Base-by-base conservation (phyloP, 1,140 invertebrate genomes). In the Condylostylus longicornis region DNA sequence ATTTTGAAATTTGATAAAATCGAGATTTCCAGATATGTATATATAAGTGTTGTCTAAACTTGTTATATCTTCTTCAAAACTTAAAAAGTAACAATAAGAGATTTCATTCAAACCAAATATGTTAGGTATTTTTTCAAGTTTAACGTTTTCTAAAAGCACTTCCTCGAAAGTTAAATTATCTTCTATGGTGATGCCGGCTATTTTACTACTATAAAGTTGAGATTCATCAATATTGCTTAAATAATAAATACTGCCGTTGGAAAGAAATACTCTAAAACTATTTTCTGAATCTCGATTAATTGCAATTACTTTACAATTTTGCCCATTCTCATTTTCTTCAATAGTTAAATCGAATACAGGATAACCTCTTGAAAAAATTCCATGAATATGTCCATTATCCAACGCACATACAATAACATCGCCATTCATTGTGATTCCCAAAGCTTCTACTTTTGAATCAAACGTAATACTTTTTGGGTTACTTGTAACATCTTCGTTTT, bases 331-430 rank as follows among this genome's bases (percentile, higher is more conserved):
- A 28, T 18, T 12, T 36, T 18, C 8, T 2, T 27, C 2, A 28
- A 18, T 20, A 13, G 17, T 41, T 32, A 41, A 31, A 35, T 49
- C 53, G 28, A 61, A 61, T 5, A 61, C 17, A 5, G 50, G 36
- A 28, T 50, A 10, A 0, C 57, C 58, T 35, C 55, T 58, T 3
- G 55, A 48, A 25, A 41, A 54, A 4, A 60, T 48, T 0, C 57
- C 58, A 37, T 60, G 52, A 3, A 61, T 50, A 30, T 56, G 49
- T 18, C 58, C 58, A 30, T 60, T 49, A n/a, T 38, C 43, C 0
- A 61, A 40, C 0, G 47, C 53, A 23, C 57, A 60, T 0, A 61
- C 43, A 35, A 61, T 58, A 3, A 60, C 33, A 30, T 56, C 50
- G 2, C 57, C 57, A 8, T 42, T 48, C 21, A 42, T 27, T 2